Conservation (phyloP, 37 sponge, comb jelly and placozoan species). For the Oopsacas minuta region DNA sequence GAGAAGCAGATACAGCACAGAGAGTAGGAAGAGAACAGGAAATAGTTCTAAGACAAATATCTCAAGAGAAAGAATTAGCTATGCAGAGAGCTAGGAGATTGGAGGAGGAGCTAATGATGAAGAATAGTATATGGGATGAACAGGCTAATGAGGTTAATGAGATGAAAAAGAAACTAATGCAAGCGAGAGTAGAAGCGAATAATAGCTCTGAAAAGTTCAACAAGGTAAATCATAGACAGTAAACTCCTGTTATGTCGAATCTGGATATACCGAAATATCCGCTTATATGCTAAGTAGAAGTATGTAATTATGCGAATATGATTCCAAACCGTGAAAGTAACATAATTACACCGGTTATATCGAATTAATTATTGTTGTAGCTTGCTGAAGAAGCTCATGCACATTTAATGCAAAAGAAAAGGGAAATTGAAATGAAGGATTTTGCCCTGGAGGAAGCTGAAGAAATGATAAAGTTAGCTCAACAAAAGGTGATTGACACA, state of each 20-base stretch:
- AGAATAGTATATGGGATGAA: slow-evolving; percentile 19
- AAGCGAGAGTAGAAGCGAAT: slow-evolving; percentile 13
- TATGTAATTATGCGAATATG: too few species aligned
- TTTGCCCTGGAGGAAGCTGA: background rate
- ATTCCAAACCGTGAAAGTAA: too few species aligned
- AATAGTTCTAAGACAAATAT: slow-evolving; percentile 31
- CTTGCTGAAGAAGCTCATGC: slow-evolving; percentile 3
- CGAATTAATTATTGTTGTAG: background rate
- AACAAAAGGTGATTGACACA: background rate
- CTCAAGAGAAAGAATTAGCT: slow-evolving; percentile 38
- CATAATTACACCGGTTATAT: too few species aligned
- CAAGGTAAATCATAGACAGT: background rate
- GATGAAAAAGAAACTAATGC: slow-evolving; percentile 27
- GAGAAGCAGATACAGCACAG: slow-evolving; percentile 36
- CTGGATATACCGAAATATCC: too few species aligned
- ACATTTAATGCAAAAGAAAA: background rate
- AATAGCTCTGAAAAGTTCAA: background rate
- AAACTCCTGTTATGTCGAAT: background rate
- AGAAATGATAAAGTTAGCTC: background rate
- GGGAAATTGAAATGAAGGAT: background rate
- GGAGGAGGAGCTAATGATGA: slow-evolving; percentile 35
- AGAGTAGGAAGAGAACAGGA: background rate
- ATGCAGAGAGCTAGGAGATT: slow-evolving; percentile 28
- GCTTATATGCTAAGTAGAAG: too few species aligned
- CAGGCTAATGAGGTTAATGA: slow-evolving; percentile 25